Evolutionary conservation across 2,113 vertebrate species (phyloP).

Genomic region (Melanotaenia duboulayi): DNA sequence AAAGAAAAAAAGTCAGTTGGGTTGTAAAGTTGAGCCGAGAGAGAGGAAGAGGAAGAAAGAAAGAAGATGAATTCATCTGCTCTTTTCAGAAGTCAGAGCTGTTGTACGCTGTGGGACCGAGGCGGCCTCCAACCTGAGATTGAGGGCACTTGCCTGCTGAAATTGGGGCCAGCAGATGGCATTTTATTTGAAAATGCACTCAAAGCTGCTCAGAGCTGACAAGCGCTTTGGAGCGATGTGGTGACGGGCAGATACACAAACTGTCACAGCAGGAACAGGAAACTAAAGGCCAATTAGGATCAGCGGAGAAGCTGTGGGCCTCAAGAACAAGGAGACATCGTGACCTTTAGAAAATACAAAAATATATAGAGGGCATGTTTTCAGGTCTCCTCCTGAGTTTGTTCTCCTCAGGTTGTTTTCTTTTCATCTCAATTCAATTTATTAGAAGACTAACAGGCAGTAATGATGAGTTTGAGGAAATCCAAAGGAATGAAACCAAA

Average conservation of each 20-base stretch:
- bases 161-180: slow-evolving; percentile 75
- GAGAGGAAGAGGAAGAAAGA: neutral
- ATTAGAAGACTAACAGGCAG: slow-evolving; percentile 1
- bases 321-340: neutral
- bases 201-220: slow-evolving; percentile 37
- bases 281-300: slow-evolving; percentile 67
- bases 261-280: slow-evolving; percentile 39
- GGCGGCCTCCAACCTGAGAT: slow-evolving; percentile 63
- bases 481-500: neutral
- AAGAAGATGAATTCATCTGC: slow-evolving; percentile 31
- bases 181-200: slow-evolving; percentile 71
- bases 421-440: slow-evolving; percentile 19
- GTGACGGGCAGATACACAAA: slow-evolving; percentile 39
- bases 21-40: neutral
- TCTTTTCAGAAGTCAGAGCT: slow-evolving; percentile 29
- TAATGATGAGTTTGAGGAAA: neutral
- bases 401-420: slow-evolving; percentile 7
- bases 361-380: slow-evolving; percentile 8
- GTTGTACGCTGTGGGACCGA: slow-evolving; percentile 41
- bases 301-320: slow-evolving; percentile 23
- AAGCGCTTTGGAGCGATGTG: slow-evolving; percentile 35
- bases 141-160: slow-evolving; percentile 71
- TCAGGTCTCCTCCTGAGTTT: slow-evolving; percentile 19
- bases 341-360: slow-evolving; percentile 51
- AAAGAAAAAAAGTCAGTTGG: neutral